These are phyloP conservation scores for Acridotheres tristis DNA, from an alignment of 2,797 vertebrate genomes.

Conservation along the genomic window DNA sequence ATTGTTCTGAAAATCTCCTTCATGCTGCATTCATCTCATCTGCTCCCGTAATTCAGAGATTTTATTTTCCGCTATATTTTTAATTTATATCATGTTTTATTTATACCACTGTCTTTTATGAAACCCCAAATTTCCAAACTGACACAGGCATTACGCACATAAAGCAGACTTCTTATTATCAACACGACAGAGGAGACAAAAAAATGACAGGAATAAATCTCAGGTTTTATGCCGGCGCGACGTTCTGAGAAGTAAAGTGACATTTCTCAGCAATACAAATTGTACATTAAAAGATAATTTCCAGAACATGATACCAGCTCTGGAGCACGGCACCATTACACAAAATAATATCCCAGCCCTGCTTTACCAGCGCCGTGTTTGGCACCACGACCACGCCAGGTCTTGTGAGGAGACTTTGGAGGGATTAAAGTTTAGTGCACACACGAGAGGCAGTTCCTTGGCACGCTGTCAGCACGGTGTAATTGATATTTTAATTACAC, in stretches of 20 bases:
- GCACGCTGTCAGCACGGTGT: constrained; percentile 52
- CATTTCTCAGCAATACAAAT: constrained; percentile 69
- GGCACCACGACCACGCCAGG: background rate
- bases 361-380: constrained; percentile 22
- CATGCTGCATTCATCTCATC: background rate
- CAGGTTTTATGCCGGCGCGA: constrained; percentile 60
- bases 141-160: constrained; percentile 46
- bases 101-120: constrained; percentile 58
- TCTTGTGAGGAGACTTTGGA: constrained; percentile 27
- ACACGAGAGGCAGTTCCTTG: constrained; percentile 54
- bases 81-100: constrained; percentile 67
- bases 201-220: constrained; percentile 76
- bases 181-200: constrained; percentile 58
- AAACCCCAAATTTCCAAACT: constrained; percentile 66
- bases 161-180: constrained; percentile 68
- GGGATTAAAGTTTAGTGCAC: constrained; percentile 36
- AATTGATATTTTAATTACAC: constrained; percentile 77
- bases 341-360: background rate
- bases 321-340: constrained; percentile 54
- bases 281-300: constrained; percentile 78
- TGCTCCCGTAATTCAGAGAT: background rate
- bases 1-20: background rate
- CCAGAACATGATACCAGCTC: constrained; percentile 66
- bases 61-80: constrained; percentile 36
- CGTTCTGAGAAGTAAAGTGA: constrained; percentile 49